phyloP scores from a whole-genome alignment of 2,797 vertebrate genomes.

The Meda fulgida region DNA sequence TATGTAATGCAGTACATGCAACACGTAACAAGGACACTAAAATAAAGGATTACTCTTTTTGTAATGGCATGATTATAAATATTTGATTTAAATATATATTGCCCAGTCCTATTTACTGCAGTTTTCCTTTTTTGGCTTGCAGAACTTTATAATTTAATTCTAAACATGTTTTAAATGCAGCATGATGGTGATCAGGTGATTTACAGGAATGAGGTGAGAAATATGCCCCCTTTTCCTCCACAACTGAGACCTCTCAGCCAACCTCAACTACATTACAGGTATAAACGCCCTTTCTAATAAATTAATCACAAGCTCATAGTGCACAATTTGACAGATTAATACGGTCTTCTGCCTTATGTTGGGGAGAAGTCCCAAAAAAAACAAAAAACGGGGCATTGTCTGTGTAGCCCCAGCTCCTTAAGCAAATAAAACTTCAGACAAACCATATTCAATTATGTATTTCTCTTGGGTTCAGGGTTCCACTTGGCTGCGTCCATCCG shows the following conservation, averaged over 20 bases:
- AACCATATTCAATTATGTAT: not conserved
- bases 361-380: too few species aligned
- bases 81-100: too few species aligned
- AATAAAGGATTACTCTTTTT: too few species aligned
- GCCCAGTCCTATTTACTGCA: too few species aligned
- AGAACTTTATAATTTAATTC: not conserved
- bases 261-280: slow-evolving; percentile 73
- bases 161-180: slow-evolving; percentile 42
- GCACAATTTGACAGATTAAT: not conserved
- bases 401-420: not conserved
- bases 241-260: slow-evolving; percentile 42
- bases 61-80: too few species aligned
- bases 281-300: slow-evolving; percentile 11
- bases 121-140: not conserved
- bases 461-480: slow-evolving; percentile 60
- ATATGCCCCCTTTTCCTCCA: slow-evolving; percentile 66
- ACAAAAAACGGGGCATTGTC: not conserved
- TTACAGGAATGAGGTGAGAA: slow-evolving; percentile 76
- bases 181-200: slow-evolving; percentile 70
- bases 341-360: not conserved
- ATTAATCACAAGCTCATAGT: not conserved
- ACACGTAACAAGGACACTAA: too few species aligned
- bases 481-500: slow-evolving; percentile 70
- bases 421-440: not conserved
- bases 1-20: too few species aligned